Base-by-base conservation (phyloP, 2,113 vertebrate genomes). In the Nycticorax nycticorax region DNA sequence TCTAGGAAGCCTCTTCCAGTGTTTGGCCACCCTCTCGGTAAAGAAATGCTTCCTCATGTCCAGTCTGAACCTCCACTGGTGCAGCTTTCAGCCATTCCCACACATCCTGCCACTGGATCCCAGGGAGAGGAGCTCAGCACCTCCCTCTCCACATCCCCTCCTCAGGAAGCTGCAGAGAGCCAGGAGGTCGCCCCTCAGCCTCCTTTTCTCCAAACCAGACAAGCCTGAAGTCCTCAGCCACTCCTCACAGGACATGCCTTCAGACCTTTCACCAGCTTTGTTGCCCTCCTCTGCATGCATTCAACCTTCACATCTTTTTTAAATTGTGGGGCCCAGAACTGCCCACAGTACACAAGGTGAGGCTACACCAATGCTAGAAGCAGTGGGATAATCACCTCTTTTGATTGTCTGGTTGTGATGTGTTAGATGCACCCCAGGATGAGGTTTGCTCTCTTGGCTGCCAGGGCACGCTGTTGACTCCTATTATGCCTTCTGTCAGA, bases 311-410 rank as follows among this genome's bases (percentile, higher is more conserved):
- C 2, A 14, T 19, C 15, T 4, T 17, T 52, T 11, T 57, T 16
- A 57, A 53, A 4, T 8, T 26, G 4, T 2, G 7, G 22, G 9
- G 3, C 10, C 14, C 21, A 47, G 17, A 55, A 55, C 13, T 9
- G 8, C 27, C 48, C 43, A 21, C 20, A 28, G 6, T 18, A 28
- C 13, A 33, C 8, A 1, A 28, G 27, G 18, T 48, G n/a, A 63
- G 67, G 13, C 32, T 0, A 0, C 18, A 60, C 8, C 47, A 60
- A 1, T 0, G 0, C 27, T 45, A 7, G 79, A 27, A 5, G 28
- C 32, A 33, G 47, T 0, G 0, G 24, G 19, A 41, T 7, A 63
- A 56, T 41, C 6, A 22, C 4, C 3, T 33, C 24, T 69, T 64
- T 80, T 60, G 13, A 16, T 11, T 2, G 4, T 4, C 22, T 74